Base-by-base conservation (phyloP, 2,797 vertebrate genomes). In the Avahi laniger region DNA sequence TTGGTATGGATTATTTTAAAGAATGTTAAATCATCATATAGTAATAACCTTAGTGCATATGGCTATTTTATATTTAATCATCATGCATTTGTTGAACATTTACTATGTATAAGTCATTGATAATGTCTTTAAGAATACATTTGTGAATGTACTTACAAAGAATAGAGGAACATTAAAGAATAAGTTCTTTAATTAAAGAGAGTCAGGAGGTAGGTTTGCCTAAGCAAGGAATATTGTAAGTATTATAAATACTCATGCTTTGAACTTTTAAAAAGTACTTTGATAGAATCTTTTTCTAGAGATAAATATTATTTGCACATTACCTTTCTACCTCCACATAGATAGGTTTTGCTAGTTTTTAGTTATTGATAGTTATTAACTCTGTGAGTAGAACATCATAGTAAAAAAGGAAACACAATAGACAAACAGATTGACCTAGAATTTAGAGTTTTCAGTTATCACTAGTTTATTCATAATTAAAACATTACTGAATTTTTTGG, bases 311-410 rank as follows among this genome's bases (percentile, higher is more conserved):
- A 67, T 59, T 89, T 92, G 6, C 14, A 63, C 14, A 30, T 85
- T 73, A 75, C n/a, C 14, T 38, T 94, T 69, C 84, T 78, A 73
- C 86, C 15, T 81, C 24, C n/a, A 80, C 87, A 41, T 89, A 11
- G 28, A 70, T 79, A 85, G 30, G n/a, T 92, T 96, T 95, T 92
- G 38, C 57, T 93, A 59, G 18, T 54, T 91, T 93, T 93, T 38
- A 88, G 67, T 87, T 86, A 57, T 26, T 57, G 26, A 57, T 57
- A 65, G 20, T 92, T 65, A 35, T 38, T 50, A 87, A 59, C 24
- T 86, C 33, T 82, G 3, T 67, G 57, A 93, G 14, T 81, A 65
- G 93, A 91, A 73, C 10, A 9, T 83, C 26, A 1, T 88, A 95
- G 22, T 93, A 65, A 48, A 95, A 65, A 82, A 63, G 41, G 17